Conservation (phyloP, 1,140 invertebrate genomes). For the Rhizoglyphus robini region DNA sequence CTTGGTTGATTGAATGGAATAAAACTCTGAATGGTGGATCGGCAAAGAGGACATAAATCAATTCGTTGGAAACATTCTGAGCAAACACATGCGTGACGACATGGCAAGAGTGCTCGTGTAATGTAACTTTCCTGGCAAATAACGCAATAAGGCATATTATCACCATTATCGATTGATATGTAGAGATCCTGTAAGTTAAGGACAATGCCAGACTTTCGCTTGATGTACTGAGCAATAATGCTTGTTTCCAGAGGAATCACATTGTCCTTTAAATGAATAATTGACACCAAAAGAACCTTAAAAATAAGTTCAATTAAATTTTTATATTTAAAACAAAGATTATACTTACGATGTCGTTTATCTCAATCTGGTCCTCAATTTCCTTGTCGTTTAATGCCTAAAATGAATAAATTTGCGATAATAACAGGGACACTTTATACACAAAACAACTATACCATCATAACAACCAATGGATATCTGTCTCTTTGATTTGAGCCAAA, state of each 20-base stretch:
- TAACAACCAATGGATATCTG: slow-evolving; percentile 20
- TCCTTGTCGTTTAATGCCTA: background rate
- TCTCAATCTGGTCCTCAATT: slow-evolving; percentile 8
- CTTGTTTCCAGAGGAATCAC: slow-evolving; percentile 59
- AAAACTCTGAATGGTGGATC: slow-evolving; percentile 59
- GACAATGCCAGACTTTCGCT: slow-evolving; percentile 62
- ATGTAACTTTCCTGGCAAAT: slow-evolving; percentile 60
- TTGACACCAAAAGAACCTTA: slow-evolving; percentile 43
- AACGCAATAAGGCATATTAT: slow-evolving; percentile 54
- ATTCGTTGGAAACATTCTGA: slow-evolving; percentile 54
- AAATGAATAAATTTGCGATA: too few relatives aligned
- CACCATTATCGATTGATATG: slow-evolving; percentile 33
- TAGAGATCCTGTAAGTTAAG: slow-evolving; percentile 28
- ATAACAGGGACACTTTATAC: background rate
- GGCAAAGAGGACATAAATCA: slow-evolving; percentile 65
- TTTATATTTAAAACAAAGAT: background rate
- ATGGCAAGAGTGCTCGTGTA: slow-evolving; percentile 60
- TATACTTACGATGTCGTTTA: slow-evolving; percentile 11
- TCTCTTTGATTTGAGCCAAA: background rate
- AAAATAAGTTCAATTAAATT: background rate
- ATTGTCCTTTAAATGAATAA: slow-evolving; percentile 61
- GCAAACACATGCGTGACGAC: slow-evolving; percentile 67
- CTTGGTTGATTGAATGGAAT: slow-evolving; percentile 34
- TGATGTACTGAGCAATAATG: slow-evolving; percentile 61
- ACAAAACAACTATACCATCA: too few relatives aligned